A percentile compares a stretch with the other conserved stretches of the same genome.
Evolutionary conservation across 1,140 invertebrate species (phyloP).

Genomic region (Drosophila lacertosa): DNA sequence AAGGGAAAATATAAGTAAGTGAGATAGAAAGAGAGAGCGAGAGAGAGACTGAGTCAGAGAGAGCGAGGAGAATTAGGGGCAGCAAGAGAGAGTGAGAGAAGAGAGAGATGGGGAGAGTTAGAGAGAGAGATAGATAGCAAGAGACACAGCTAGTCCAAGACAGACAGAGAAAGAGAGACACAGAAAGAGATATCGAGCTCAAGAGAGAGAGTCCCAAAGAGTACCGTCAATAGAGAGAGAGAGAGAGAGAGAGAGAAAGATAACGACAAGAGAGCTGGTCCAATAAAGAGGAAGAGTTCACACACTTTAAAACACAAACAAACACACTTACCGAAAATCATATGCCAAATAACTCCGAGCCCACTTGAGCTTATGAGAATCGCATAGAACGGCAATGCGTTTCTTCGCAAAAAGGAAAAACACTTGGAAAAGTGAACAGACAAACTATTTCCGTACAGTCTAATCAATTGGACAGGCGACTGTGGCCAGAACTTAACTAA

Average conservation of each 20-base stretch:
- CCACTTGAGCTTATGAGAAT: neutral
- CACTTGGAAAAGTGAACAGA: too few species aligned
- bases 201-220: neutral
- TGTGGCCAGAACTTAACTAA: slow-evolving; percentile 6
- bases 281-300: neutral
- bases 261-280: neutral
- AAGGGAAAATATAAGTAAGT: neutral
- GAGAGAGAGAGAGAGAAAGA: neutral
- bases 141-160: too few species aligned
- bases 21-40: neutral
- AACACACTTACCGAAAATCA: neutral
- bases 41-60: neutral
- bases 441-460: too few species aligned
- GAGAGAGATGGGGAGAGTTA: neutral
- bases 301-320: neutral
- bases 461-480: neutral
- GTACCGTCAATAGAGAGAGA: neutral
- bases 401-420: too few species aligned
- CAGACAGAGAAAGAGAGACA: neutral
- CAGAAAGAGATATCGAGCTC: neutral
- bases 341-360: neutral
- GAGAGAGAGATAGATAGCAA: neutral
- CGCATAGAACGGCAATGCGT: slow-evolving; percentile 1
- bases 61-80: neutral
- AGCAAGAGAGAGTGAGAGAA: neutral